Evolutionary conservation across 2,113 vertebrate species (phyloP).

Genomic region (Melanocharis versteri): DNA sequence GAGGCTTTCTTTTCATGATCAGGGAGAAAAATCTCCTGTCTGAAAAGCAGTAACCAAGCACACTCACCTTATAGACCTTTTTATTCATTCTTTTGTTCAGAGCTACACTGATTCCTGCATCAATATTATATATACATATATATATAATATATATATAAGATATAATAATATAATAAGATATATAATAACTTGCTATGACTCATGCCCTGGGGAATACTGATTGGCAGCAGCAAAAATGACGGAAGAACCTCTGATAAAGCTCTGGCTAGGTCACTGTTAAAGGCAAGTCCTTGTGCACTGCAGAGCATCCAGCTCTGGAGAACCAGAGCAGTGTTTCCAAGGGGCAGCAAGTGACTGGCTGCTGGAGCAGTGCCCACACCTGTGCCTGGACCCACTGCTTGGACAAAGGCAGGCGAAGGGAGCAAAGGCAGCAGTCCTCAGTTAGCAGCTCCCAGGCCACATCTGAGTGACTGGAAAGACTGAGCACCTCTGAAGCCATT

Average conservation of each 20-base stretch:
- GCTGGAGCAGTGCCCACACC: rapidly evolving
- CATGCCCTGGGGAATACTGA: background rate
- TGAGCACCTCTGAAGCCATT: background rate
- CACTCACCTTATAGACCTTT: background rate
- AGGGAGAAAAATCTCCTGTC: background rate
- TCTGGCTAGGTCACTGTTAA: background rate
- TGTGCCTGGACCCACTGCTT: background rate
- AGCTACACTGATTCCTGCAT: background rate
- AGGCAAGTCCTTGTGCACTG: background rate
- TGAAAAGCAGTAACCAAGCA: background rate
- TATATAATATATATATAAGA: too few relatives aligned
- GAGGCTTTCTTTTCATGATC: background rate
- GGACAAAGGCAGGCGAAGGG: background rate
- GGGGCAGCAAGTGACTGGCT: background rate
- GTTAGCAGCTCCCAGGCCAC: background rate
- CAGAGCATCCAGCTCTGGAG: background rate
- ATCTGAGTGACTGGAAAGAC: background rate
- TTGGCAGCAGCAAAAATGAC: background rate
- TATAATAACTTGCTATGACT: too few relatives aligned
- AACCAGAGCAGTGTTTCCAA: background rate
- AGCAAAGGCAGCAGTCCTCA: background rate
- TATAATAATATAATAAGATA: too few relatives aligned
- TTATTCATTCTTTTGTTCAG: background rate
- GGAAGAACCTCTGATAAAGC: background rate
- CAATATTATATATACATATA: too few relatives aligned